Base-by-base conservation (phyloP, 2,113 vertebrate genomes). In the Paramormyrops kingsleyae region DNA sequence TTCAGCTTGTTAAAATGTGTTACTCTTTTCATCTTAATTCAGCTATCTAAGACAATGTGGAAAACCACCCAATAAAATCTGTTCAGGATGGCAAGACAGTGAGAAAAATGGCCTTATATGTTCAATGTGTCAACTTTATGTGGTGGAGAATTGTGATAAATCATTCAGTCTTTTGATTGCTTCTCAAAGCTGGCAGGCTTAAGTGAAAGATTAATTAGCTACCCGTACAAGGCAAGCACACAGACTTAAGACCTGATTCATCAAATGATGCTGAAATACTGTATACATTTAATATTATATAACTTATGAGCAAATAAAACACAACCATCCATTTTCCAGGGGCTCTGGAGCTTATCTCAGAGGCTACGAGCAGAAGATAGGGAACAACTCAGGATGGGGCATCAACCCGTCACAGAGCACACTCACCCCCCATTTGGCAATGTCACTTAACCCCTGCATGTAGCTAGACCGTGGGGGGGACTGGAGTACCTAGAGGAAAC, bases 101-200 rank as follows among this genome's bases (percentile, higher is more conserved):
- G 85, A 89, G 88, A 89, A 89, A 89, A 89, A 89, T 89, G 74
- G 35, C 49, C 74, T 24, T 56, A n/a, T 74, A 42, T 42, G 31
- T 27, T 56, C 74, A n/a, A 89, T 89, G 49, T 83, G 77, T 89
- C 88, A 89, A 89, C 70, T 56, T 59, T 89, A 83, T 89, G 88
- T 35, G 83, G 88, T 53, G 35, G 31, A 5, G 49, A 89, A 89
- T 89, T 89, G 77, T 80, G 49, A 83, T 89, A 83, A 89, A 89
- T 89, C 88, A 89, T 89, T 89, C 88, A 83, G 50, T 83, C 88
- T 53, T 89, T 89, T 74, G 77, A 80, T 83, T 89, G 74, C 49
- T 89, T 89, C 77, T 89, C 70, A 56, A 89, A 53, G 35, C 35
- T 89, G 74, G 74, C 66, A 74, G 77, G 88, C 88, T 52, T 83